Evolutionary conservation across 2,113 vertebrate species (phyloP).

Genomic region (Chloropsis cyanopogon): DNA sequence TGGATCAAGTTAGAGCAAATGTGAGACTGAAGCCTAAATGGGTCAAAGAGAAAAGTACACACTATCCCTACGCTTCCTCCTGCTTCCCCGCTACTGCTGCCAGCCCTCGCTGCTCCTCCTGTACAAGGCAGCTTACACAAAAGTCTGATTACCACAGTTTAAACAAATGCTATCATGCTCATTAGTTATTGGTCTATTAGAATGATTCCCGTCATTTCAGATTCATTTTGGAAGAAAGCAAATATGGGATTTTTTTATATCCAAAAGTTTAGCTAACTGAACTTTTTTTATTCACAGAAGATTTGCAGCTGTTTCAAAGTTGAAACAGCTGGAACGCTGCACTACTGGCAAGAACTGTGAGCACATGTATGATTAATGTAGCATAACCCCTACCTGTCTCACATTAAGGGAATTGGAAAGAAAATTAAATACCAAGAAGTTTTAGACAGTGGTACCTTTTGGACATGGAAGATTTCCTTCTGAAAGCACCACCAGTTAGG

Average conservation of each 20-base stretch:
- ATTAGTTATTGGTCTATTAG: neutral
- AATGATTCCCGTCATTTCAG: neutral
- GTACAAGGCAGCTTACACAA: neutral
- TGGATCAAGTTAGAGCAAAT: conserved; percentile 1
- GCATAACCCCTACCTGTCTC: neutral
- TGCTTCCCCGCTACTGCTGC: neutral
- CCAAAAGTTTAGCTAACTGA: neutral
- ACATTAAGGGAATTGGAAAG: neutral
- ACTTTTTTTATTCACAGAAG: neutral
- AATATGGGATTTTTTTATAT: neutral
- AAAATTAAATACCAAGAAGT: neutral
- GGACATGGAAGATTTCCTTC: neutral
- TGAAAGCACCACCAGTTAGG: neutral
- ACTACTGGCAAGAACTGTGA: neutral
- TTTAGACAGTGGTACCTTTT: neutral
- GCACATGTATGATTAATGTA: neutral
- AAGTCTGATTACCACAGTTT: neutral
- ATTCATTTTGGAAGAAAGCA: neutral
- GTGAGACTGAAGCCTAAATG: neutral
- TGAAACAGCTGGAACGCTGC: conserved; percentile 21
- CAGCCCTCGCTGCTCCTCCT: neutral
- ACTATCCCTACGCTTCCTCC: neutral
- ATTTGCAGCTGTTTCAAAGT: conserved; percentile 1
- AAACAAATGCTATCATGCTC: neutral
- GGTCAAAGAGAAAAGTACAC: conserved; percentile 42